Conservation (phyloP, 2,797 vertebrate species). For the Austrolebias charrua region DNA sequence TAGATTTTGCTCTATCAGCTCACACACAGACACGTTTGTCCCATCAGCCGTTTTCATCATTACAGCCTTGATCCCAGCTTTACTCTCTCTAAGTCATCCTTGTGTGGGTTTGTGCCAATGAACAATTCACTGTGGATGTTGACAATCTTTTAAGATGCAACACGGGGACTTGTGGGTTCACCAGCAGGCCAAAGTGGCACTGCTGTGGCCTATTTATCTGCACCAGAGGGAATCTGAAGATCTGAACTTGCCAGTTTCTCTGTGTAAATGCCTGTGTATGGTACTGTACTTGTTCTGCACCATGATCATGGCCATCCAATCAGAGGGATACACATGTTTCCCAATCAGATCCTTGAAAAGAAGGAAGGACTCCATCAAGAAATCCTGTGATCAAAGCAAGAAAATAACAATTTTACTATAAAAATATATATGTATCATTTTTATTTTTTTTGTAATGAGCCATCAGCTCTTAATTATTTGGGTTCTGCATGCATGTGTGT, state of each 20-base stretch:
- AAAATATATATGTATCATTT: background rate
- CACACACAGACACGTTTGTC: slow-evolving; percentile 37
- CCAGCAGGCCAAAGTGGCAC: background rate
- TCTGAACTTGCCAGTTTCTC: background rate
- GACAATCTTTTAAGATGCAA: slow-evolving; percentile 25
- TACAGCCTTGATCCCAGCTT: slow-evolving; percentile 45
- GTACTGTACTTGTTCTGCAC: slow-evolving; percentile 97
- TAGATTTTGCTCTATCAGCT: slow-evolving; percentile 30
- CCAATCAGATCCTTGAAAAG: slow-evolving; percentile 95
- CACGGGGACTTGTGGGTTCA: background rate
- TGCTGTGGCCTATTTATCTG: background rate
- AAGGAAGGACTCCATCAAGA: slow-evolving; percentile 96
- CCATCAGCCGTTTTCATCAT: slow-evolving; percentile 53
- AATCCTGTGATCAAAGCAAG: slow-evolving; percentile 81
- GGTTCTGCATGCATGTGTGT: background rate
- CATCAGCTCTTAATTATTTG: background rate
- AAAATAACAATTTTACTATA: background rate
- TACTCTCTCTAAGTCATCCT: slow-evolving; percentile 36
- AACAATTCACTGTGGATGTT: slow-evolving; percentile 27
- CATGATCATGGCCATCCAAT: slow-evolving; percentile 99
- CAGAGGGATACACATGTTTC: slow-evolving; percentile 92
- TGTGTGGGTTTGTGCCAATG: slow-evolving; percentile 35
- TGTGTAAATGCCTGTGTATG: slow-evolving; percentile 1
- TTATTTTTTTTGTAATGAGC: background rate
- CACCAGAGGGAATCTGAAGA: background rate